Conservation (phyloP, 2,888 invertebrate genomes). For the Tipula unca region DNA sequence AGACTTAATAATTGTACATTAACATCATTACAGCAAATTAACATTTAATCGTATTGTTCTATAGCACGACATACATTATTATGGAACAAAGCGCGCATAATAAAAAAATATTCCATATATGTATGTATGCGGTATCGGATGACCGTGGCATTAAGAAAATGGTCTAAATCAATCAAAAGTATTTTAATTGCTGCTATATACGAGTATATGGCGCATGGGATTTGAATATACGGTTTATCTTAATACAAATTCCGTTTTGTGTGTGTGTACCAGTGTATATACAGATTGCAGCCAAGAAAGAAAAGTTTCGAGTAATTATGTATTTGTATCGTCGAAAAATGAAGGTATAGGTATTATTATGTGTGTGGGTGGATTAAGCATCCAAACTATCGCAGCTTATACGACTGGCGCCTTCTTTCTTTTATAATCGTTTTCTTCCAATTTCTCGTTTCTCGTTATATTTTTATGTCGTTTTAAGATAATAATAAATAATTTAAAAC, state of each 20-base stretch:
- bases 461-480: constrained; percentile 14
- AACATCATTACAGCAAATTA: not conserved
- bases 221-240: not conserved
- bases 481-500: constrained; percentile 8
- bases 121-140: not conserved
- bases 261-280: not conserved
- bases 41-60: not conserved
- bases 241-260: not conserved
- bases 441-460: constrained; percentile 14
- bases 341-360: not conserved
- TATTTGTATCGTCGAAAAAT: not conserved
- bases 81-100: not conserved
- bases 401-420: constrained; percentile 17
- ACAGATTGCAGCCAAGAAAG: not conserved
- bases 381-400: constrained; percentile 14
- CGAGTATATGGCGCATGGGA: not conserved
- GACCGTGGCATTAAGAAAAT: constrained; percentile 2
- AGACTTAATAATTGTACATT: not conserved
- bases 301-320: not conserved
- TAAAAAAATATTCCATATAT: not conserved
- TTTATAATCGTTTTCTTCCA: not conserved
- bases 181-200: not conserved
- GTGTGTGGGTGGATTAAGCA: constrained; percentile 15
- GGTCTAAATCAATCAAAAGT: not conserved
- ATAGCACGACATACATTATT: not conserved